phyloP scores from a whole-genome alignment of 2,888 invertebrate species.

The Ganaspis brasiliensis region DNA sequence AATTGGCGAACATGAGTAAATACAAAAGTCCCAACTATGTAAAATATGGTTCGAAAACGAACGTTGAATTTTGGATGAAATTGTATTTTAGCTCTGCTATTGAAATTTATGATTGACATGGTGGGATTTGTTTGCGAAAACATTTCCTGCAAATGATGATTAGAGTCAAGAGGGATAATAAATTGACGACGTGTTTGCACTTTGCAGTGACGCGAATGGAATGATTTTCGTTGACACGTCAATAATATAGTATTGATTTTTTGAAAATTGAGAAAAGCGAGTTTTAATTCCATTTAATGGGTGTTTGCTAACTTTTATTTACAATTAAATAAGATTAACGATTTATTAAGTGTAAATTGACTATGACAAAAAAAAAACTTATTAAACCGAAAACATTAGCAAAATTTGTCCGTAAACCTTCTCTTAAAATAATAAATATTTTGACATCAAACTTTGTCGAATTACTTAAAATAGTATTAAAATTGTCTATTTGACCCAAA shows the following conservation, averaged over 20 bases:
- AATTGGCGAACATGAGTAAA: not conserved
- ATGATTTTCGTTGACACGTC: not conserved
- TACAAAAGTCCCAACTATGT: conserved; percentile 8
- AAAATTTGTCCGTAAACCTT: no score
- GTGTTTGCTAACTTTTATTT: no score
- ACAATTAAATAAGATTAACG: no score
- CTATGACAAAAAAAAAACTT: no score
- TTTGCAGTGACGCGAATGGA: conserved; percentile 1
- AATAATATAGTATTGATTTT: not conserved
- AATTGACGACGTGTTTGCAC: conserved; percentile 7
- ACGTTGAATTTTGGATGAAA: conserved; percentile 12
- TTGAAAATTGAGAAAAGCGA: no score
- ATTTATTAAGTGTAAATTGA: no score
- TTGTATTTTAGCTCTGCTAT: conserved; percentile 10
- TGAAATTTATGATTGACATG: conserved; percentile 15
- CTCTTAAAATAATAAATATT: no score
- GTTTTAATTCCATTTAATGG: no score
- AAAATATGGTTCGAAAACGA: conserved; percentile 14
- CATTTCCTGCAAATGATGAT: conserved; percentile 18
- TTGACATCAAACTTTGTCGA: no score
- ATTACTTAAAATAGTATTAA: no score
- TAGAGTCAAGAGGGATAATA: conserved; percentile 18
- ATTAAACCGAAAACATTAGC: no score
- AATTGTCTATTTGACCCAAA: no score
- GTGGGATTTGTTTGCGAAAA: conserved; percentile 5